Evolutionary conservation across 2,888 invertebrate species (phyloP), one percentile per base, ranked within the genome.

Genomic region (Automeris io): DNA sequence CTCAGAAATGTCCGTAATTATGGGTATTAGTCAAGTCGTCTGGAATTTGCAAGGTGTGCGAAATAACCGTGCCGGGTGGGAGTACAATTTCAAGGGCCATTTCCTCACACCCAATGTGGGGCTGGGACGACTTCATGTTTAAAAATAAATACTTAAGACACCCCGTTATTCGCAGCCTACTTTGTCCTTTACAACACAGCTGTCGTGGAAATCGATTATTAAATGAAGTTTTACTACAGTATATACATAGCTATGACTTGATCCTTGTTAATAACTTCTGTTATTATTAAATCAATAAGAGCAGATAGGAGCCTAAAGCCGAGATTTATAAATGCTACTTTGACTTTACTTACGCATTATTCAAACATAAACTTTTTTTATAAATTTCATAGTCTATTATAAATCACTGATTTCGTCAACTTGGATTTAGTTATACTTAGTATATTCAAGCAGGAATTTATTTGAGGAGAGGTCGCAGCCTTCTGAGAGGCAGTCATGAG

Each of bases 81-180:
- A 63, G 64, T 66, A 5, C 76, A 82, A 85, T 85, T 85, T 85
- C 83, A 83, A 74, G 85, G 80, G 66, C 65, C 83, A 82, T 85
- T 85, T 80, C 70, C 72, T 64, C 63, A 61, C 73, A 71, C 75
- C 73, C 74, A 59, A 54, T 52, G 48, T 51, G 55, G 61, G 61
- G 61, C 46, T 49, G 54, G 13, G 41, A 38, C 41, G 46, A 51
- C 45, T 41, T 45, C 55, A 51, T 50, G 54, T 61, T 60, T 63
- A 60, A 73, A 70, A 70, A 66, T 63, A 69, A 68, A 54, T 68
- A 64, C 61, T 59, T 53, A 60, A 69, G 62, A 61, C 53, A 53
- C 51, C 51, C 48, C 46, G 56, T 61, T 61, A 36, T 42, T 42
- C 36, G 41, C 29, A 29, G 31, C 41, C 25, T 33, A 41, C 33